phyloP scores from a whole-genome alignment of 2,113 vertebrate genomes.

The Bufo bufo region DNA sequence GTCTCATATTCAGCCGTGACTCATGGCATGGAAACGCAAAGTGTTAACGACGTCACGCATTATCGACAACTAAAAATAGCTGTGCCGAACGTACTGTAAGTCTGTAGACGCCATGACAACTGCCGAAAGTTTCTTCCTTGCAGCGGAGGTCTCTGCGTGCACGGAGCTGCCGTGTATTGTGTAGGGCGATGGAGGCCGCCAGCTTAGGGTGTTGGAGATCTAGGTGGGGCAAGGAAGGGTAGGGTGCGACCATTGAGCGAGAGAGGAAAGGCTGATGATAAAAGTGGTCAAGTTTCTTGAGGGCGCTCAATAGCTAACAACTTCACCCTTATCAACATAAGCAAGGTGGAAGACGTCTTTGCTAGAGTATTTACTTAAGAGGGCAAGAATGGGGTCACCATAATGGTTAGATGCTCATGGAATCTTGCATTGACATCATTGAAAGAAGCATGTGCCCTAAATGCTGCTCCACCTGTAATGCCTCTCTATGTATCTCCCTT shows the following conservation, averaged over 20 bases:
- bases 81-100: slow-evolving; percentile 18
- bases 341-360: not conserved
- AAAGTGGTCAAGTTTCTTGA: not conserved
- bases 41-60: slow-evolving; percentile 36
- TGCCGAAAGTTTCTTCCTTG: no score
- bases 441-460: not conserved
- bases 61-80: slow-evolving; percentile 46
- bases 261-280: not conserved
- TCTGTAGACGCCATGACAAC: not conserved
- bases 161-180: not conserved
- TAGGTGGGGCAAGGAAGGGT: not conserved
- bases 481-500: no score
- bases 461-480: not conserved
- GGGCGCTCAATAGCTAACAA: not conserved
- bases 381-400: no score
- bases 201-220: not conserved
- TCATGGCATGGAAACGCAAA: not conserved
- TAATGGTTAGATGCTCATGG: no score
- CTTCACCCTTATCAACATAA: no score
- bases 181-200: not conserved
- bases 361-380: not conserved
- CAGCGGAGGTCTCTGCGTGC: not conserved
- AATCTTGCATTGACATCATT: no score
- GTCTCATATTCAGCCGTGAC: not conserved
- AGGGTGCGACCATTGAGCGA: slow-evolving; percentile 12